Evolutionary conservation across 2,113 vertebrate genomes (phyloP), one percentile per base, ranked within the genome.

Genomic region (Scophthalmus maximus): DNA sequence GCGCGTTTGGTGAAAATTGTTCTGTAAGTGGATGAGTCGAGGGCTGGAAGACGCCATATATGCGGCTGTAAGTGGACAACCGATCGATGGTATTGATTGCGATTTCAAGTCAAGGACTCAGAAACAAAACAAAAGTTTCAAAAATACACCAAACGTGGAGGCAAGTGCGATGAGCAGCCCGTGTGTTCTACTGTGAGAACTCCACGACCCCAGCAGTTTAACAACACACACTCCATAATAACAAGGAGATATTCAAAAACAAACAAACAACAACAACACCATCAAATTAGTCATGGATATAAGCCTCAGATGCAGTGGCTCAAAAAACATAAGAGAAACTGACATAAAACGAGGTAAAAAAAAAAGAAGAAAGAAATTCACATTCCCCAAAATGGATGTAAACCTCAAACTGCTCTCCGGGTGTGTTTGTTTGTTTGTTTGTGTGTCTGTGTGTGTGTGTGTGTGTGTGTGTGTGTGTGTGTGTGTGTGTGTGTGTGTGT

Each of bases 1-100:
- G 29, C 29, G 61, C 5, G 62, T 42, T 46, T 70, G 26, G 3
- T 58, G 10, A 47, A 4, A 55, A 56, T 20, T 14, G 50, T 22
- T 53, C 34, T 51, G 63, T 30, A 30, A 78, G 58, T 53, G 52
- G 50, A 58, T 22, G 17, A 3, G 65, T 55, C 55, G 46, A n/a
- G 49, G 36, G 4, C 20, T 23, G 8, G n/a, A 58, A 51, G 51
- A 63, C 23, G 36, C 62, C 27, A 2, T 15, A 3, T 47, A 15
- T 18, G 34, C 44, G 38, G 57, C 59, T 4, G 0, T 18, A 40
- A 75, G 70, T 40, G 82, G 67, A 62, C 53, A 51, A 47, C 55
- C 25, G 52, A 61, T 72, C 79, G 14, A 81, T 66, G 50, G n/a
- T 25, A 71, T 51, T n/a, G 81, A 58, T 6, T 36, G 27, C 34